Conservation (phyloP, 1,140 invertebrate genomes). For the Steinernema khuongi region DNA sequence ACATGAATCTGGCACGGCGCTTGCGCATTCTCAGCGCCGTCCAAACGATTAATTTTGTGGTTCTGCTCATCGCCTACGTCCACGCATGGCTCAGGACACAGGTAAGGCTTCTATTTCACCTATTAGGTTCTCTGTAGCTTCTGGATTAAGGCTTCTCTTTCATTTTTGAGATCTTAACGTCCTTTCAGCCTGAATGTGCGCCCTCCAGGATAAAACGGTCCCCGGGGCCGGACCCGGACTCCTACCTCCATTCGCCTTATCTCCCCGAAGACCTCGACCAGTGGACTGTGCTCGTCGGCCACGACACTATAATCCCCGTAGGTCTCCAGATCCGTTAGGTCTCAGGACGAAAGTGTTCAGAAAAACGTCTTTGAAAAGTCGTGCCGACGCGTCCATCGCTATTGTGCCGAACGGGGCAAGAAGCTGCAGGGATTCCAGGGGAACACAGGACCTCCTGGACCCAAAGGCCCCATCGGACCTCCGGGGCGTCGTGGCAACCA, state of each 20-base stretch:
- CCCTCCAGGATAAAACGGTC: neutral
- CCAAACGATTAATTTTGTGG: neutral
- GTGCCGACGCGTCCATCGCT: conserved; percentile 51
- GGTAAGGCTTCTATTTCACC: neutral
- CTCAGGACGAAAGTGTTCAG: conserved; percentile 32
- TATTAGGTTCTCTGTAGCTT: too few relatives aligned
- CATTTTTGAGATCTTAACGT: too few relatives aligned
- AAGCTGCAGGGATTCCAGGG: conserved; percentile 51
- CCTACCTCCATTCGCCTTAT: neutral
- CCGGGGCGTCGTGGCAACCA: conserved; percentile 35
- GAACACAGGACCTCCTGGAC: conserved; percentile 37
- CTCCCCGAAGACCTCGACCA: conserved; percentile 42
- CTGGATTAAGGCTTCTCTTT: too few relatives aligned
- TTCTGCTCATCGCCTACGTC: neutral
- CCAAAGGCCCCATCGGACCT: conserved; percentile 42
- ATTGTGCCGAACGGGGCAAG: conserved; percentile 51
- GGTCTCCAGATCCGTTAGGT: neutral
- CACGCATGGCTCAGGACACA: neutral
- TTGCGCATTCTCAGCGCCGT: conserved; percentile 5
- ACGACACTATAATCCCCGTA: conserved; percentile 58
- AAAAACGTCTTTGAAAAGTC: conserved; percentile 56
- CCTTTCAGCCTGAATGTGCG: too few relatives aligned
- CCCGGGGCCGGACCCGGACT: neutral
- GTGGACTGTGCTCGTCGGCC: conserved; percentile 54
- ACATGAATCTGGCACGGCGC: conserved; percentile 8